Evolutionary conservation across 2,113 vertebrate species (phyloP), one percentile per base, ranked within the genome.

Genomic region (Notiomystis cincta): DNA sequence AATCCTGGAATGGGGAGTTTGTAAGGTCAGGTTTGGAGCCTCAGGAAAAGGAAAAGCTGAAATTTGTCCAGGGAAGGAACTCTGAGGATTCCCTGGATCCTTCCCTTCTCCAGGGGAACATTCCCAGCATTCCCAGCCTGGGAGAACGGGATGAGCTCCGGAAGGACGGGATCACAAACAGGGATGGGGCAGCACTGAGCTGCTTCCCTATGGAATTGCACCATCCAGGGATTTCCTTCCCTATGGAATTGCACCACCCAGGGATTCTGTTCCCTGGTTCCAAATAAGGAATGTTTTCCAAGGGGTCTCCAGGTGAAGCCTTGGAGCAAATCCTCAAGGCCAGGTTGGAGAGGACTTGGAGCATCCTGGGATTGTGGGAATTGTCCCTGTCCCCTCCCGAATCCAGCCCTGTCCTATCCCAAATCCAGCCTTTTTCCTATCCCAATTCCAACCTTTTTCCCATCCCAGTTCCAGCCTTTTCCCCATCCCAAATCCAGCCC

Each of bases 121-220:
- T 25, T 21, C 56, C 66, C 45, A 82, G 20, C 45, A 4, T 6
- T 82, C 66, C 57, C 80, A 61, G 47, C 31, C 56, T 25, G 66
- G 56, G 28, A 30, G 21, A 35, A 21, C 7, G 13, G 44, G 44
- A 61, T 48, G 28, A n/a, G 51, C 64, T 82, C 35, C 11, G 25
- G 79, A 42, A 11, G 54, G 47, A 35, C 13, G 15, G n/a, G n/a
- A n/a, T n/a, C n/a, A n/a, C n/a, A n/a, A n/a, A n/a, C n/a, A n/a
- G n/a, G 64, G 71, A 18, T 3, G 31, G 9, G 12, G 13, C 0
- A 1, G 12, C 48, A 6, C 48, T 0, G 6, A 57, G 57, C n/a
- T 20, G 44, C 44, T 53, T 40, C 37, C 60, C 28, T 3, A 27
- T 11, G n/a, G 51, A 54, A 15, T 4, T 33, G 48, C 47, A 3